phyloP scores from a whole-genome alignment of 2,113 vertebrate genomes.

The Pitta sordida region DNA sequence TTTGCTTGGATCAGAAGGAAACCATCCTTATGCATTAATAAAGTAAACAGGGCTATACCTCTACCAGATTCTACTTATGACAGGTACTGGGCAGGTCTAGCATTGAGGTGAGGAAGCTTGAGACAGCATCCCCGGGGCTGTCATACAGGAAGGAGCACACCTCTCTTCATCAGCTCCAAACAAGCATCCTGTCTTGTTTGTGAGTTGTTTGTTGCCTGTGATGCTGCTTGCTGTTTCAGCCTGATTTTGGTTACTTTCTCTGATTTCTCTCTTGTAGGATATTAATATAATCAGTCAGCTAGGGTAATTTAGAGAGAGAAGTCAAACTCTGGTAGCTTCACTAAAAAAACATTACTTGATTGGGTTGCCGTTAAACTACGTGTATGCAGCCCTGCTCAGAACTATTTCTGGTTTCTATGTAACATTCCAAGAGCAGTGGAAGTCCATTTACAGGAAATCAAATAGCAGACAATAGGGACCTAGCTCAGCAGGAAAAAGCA shows the following conservation, averaged over 20 bases:
- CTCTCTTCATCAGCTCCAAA: not conserved
- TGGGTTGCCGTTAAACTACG: not conserved
- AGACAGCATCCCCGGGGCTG: not conserved
- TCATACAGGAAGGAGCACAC: not conserved
- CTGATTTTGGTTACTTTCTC: not conserved
- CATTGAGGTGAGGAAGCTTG: accelerated
- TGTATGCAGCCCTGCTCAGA: not conserved
- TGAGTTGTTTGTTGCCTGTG: not conserved
- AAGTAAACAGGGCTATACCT: not conserved
- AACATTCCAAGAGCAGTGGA: not conserved
- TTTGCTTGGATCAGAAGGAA: not conserved
- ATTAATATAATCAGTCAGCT: not conserved
- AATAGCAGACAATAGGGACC: conserved; percentile 23
- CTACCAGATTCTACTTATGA: accelerated
- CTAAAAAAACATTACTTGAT: not conserved
- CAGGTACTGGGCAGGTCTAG: not conserved
- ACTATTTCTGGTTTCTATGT: conserved; percentile 37
- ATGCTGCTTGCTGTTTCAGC: not conserved
- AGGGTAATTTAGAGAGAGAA: not conserved
- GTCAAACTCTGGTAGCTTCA: not conserved
- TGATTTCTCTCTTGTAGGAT: not conserved
- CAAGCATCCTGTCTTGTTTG: accelerated
- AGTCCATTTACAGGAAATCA: conserved; percentile 44
- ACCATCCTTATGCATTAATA: not conserved
- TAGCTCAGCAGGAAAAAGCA: conserved; percentile 42